phyloP scores from a whole-genome alignment of 92 coral and sea anemone species.

The Umimayanthus kanabou region DNA sequence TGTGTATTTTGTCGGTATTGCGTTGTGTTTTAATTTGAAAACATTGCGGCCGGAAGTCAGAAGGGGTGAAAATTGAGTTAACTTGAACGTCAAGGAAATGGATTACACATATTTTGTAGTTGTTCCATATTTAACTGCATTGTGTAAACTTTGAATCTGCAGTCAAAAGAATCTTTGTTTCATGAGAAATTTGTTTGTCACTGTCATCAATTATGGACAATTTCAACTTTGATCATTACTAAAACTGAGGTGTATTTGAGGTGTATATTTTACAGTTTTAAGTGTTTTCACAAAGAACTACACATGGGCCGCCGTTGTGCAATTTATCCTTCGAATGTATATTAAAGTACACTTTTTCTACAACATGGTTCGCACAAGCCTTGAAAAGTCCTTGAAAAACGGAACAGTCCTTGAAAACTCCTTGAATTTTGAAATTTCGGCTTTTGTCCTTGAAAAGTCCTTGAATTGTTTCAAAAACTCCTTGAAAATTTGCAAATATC shows the following conservation, averaged over 20 bases:
- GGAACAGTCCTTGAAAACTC: too few species aligned
- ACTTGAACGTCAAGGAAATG: conserved; percentile 4
- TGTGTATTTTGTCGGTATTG: neutral
- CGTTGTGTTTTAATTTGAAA: neutral
- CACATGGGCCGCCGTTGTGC: neutral
- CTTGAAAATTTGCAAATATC: too few species aligned
- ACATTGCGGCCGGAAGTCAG: neutral
- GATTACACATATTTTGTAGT: neutral
- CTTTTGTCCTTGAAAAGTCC: too few species aligned
- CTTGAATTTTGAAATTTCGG: too few species aligned
- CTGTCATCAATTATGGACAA: neutral
- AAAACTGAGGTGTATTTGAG: neutral
- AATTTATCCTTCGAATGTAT: too few species aligned
- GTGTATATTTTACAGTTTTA: neutral
- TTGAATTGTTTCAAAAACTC: too few species aligned
- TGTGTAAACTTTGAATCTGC: neutral
- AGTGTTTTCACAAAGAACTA: too few species aligned
- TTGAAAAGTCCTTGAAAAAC: too few species aligned
- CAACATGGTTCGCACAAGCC: too few species aligned
- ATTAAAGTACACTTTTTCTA: too few species aligned
- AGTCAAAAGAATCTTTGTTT: neutral
- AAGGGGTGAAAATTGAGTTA: neutral
- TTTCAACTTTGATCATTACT: neutral
- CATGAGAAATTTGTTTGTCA: neutral
- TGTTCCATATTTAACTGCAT: neutral